These are phyloP conservation scores for Acrossocheilus wenchowensis DNA, from an alignment of 2,797 vertebrate species.

Conservation along the genomic window DNA sequence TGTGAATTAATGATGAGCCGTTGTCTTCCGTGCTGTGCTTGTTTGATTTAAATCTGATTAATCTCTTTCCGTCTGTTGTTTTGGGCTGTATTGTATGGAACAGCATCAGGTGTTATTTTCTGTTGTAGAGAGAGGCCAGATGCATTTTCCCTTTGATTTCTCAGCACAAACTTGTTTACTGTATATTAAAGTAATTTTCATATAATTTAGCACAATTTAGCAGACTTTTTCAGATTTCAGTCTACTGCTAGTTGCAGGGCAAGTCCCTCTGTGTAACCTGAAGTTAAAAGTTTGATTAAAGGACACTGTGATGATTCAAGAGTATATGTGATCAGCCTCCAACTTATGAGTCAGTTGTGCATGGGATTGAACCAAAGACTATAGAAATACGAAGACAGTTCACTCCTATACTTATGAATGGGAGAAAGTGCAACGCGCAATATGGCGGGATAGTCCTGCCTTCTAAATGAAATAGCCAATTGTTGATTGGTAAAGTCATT, in stretches of 20 bases:
- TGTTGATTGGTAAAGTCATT: too few species aligned
- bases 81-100: neutral
- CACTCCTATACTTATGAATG: too few species aligned
- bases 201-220: neutral
- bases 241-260: neutral
- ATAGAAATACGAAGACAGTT: too few species aligned
- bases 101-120: neutral
- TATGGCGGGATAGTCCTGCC: too few species aligned
- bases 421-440: too few species aligned
- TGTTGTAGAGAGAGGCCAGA: neutral
- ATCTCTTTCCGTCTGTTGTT: neutral
- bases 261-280: neutral
- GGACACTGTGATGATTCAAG: neutral
- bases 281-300: neutral
- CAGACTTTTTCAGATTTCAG: neutral
- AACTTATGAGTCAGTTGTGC: neutral
- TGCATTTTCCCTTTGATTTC: neutral
- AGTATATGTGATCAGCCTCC: neutral
- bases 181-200: neutral
- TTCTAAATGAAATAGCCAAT: too few species aligned
- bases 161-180: neutral
- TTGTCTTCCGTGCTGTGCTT: conserved; percentile 4
- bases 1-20: neutral
- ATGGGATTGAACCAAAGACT: neutral
- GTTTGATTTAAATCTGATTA: neutral